Conservation (phyloP, 1,140 invertebrate genomes). For the Oedothorax gibbosus region DNA sequence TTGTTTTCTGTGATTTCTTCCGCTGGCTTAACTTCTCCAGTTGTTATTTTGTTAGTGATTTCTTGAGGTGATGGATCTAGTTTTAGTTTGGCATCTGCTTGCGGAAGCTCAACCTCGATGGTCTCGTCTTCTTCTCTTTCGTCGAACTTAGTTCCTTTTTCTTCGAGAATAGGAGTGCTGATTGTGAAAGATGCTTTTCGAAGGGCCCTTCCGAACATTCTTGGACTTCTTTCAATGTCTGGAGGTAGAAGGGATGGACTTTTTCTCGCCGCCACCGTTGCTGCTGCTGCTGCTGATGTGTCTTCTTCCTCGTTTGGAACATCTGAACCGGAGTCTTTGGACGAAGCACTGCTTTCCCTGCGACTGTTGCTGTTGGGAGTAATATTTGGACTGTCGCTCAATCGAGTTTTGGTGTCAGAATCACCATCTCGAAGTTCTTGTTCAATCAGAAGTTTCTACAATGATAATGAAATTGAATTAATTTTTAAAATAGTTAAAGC, state of each 20-base stretch:
- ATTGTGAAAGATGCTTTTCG: conserved; percentile 45
- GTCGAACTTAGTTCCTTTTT: conserved; percentile 38
- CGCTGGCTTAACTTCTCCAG: background rate
- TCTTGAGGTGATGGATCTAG: background rate
- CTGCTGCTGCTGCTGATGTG: background rate
- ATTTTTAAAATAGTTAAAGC: too few relatives aligned
- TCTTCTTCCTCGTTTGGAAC: conserved; percentile 18
- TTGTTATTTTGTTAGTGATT: background rate
- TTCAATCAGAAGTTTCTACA: conserved; percentile 51
- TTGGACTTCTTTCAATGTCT: conserved; percentile 37
- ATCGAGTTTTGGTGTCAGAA: background rate
- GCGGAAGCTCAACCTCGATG: background rate
- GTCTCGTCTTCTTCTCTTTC: conserved; percentile 27
- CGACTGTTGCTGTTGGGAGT: conserved; percentile 44
- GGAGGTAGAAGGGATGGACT: conserved; percentile 35
- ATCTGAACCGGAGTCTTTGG: conserved; percentile 51
- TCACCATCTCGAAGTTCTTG: conserved; percentile 43
- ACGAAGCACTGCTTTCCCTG: conserved; percentile 49
- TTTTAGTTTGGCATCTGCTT: background rate
- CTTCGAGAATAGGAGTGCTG: conserved; percentile 47
- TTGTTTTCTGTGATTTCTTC: background rate
- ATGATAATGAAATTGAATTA: background rate
- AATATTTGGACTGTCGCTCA: conserved; percentile 36
- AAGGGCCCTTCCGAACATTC: conserved; percentile 13
- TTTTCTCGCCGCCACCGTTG: background rate